Evolutionary conservation across 2,797 vertebrate species (phyloP).

Genomic region (Sebastes variabilis): DNA sequence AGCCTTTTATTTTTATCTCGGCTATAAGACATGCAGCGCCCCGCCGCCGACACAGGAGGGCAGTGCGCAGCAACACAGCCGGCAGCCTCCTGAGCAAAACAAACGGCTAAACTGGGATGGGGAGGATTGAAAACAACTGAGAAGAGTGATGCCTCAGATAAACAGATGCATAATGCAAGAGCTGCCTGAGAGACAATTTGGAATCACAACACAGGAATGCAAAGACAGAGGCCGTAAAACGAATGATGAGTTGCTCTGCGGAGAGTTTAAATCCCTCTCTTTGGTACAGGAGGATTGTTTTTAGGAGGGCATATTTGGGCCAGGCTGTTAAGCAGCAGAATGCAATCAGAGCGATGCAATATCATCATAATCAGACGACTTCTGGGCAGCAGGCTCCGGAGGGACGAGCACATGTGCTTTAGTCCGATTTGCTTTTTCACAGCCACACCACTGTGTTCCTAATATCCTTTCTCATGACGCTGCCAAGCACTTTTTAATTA

Average conservation of each 20-base stretch:
- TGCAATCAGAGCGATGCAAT: slow-evolving; percentile 38
- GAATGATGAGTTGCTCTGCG: slow-evolving; percentile 49
- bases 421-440: slow-evolving; percentile 53
- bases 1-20: slow-evolving; percentile 77
- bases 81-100: slow-evolving; percentile 47
- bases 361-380: slow-evolving; percentile 51
- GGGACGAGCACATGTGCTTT: slow-evolving; percentile 47
- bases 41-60: slow-evolving; percentile 68
- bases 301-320: slow-evolving; percentile 39
- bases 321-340: slow-evolving; percentile 38
- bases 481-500: slow-evolving; percentile 74
- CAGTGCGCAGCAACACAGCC: slow-evolving; percentile 59
- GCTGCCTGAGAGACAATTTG: slow-evolving; percentile 68
- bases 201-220: slow-evolving; percentile 65
- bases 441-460: slow-evolving; percentile 50
- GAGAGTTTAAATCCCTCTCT: slow-evolving; percentile 52
- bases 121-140: slow-evolving; percentile 53
- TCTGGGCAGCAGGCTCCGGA: slow-evolving; percentile 38
- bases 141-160: slow-evolving; percentile 63
- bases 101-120: slow-evolving; percentile 49
- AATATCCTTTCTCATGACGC: slow-evolving; percentile 62
- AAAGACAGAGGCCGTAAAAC: slow-evolving; percentile 55
- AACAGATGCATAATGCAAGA: slow-evolving; percentile 77
- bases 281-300: slow-evolving; percentile 46
- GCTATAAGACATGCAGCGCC: slow-evolving; percentile 43